These are phyloP conservation scores for Oryzias melastigma DNA, from an alignment of 2,113 vertebrate species.

Conservation along the genomic window DNA sequence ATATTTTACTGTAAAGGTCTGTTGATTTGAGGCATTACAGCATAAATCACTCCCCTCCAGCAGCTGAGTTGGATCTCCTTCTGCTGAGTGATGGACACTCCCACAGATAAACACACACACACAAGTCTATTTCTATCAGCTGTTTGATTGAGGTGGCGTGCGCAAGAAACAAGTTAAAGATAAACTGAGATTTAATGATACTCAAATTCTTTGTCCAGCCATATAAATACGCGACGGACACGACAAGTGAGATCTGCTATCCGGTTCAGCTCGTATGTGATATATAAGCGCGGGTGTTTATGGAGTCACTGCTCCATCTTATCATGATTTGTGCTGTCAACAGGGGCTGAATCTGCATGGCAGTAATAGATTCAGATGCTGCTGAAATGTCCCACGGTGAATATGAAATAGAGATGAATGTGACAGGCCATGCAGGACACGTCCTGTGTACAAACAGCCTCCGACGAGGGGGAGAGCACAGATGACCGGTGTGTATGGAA, in stretches of 20 bases:
- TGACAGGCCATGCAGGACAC: slow-evolving; percentile 55
- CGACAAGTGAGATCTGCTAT: slow-evolving; percentile 58
- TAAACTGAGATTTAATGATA: slow-evolving; percentile 61
- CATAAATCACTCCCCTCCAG: slow-evolving; percentile 68
- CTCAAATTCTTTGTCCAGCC: slow-evolving; percentile 54
- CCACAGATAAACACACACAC: slow-evolving; percentile 49
- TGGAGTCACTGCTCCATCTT: slow-evolving; percentile 70
- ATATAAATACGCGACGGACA: slow-evolving; percentile 43
- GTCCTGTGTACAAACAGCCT: slow-evolving; percentile 56
- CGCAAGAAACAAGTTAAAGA: slow-evolving; percentile 59
- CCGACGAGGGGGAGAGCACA: slow-evolving; percentile 18
- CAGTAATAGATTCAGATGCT: slow-evolving; percentile 72
- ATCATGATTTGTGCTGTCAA: slow-evolving; percentile 76
- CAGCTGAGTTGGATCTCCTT: slow-evolving; percentile 49
- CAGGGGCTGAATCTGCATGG: slow-evolving; percentile 66
- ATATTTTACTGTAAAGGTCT: slow-evolving; percentile 80
- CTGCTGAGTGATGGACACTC: slow-evolving; percentile 66
- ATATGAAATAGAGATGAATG: slow-evolving; percentile 74
- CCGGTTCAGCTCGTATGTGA: slow-evolving; percentile 59
- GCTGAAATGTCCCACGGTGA: slow-evolving; percentile 71
- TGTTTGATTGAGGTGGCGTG: slow-evolving; percentile 52
- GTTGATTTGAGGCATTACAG: slow-evolving; percentile 71
- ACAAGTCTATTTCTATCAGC: slow-evolving; percentile 46
- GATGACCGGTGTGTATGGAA: slow-evolving; percentile 13
- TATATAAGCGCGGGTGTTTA: slow-evolving; percentile 70